Evolutionary conservation across 2,797 vertebrate genomes (phyloP), one percentile per base, ranked within the genome.

Genomic region (Melanogrammus aeglefinus): DNA sequence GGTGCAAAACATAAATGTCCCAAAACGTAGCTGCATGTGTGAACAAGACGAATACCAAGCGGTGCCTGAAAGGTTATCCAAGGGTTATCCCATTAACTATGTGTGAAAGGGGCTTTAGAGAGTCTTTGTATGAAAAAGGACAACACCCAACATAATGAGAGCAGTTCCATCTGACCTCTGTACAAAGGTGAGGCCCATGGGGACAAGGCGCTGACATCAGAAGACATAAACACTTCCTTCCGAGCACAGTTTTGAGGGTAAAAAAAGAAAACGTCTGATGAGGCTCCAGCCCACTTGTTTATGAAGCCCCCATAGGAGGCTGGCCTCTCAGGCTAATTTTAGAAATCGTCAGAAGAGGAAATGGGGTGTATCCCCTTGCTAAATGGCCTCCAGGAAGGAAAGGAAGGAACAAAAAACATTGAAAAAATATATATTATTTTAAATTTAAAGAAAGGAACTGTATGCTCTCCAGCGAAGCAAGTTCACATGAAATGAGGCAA

Each of bases 251-350:
- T 70, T 24, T 70, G 24, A 70, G n/a, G 47, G 47, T 80, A 77
- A 35, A 44, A 69, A 27, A 69, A 69, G 63, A 24, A 24, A 27
- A 2, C 8, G n/a, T 27, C n/a, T 12, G n/a, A 27, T 66, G n/a
- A 66, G 57, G n/a, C 78, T 39, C 70, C 29, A 79, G 77, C 33
- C 78, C 33, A 76, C 72, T 6, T 84, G 82, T 90, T 91, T 89
- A 80, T 81, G 80, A 80, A 88, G 82, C 72, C 71, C 63, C 72
- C 78, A 3, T 38, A 21, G 16, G 12, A 71, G 18, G 27, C 27
- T 74, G 87, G 73, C 33, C 73, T 84, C 82, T 79, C 73, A 85
- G 80, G 86, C 81, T 91, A 91, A 87, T 77, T 89, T 85, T 89
- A 88, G 89, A 82, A 1, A 69, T 1, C 71, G 74, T 76, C 77